Conservation (phyloP, 1,140 invertebrate genomes). For the Aporrectodea caliginosa region DNA sequence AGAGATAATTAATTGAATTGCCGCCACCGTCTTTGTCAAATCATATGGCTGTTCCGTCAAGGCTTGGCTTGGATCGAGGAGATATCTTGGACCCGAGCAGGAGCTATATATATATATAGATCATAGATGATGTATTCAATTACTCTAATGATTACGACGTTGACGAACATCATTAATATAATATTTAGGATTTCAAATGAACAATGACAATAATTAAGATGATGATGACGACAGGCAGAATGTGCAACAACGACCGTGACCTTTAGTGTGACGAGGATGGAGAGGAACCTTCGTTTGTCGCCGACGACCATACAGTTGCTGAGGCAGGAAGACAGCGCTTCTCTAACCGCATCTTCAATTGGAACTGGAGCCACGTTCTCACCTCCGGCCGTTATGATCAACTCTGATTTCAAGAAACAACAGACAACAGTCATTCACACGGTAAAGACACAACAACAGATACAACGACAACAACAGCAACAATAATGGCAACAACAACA, state of each 20-base stretch:
- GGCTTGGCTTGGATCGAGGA: not conserved
- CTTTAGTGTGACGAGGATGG: constrained; percentile 77
- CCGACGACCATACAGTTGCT: constrained; percentile 81
- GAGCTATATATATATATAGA: not conserved
- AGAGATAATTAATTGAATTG: no score
- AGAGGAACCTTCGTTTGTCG: constrained; percentile 79
- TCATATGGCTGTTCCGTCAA: no score
- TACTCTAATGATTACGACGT: not conserved
- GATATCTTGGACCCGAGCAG: not conserved
- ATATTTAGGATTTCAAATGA: not conserved
- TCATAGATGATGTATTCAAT: not conserved
- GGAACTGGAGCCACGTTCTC: constrained; percentile 84
- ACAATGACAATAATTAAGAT: not conserved
- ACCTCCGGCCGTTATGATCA: constrained; percentile 87
- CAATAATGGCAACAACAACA: no score
- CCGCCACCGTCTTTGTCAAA: no score
- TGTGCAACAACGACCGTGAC: no score
- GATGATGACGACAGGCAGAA: no score
- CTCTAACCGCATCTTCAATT: constrained; percentile 76
- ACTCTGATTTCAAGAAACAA: no score
- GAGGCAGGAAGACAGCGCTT: constrained; percentile 65
- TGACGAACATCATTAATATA: not conserved
- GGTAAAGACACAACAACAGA: no score
- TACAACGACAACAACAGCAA: no score
- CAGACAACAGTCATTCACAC: no score